Base-by-base conservation (phyloP, 1,140 invertebrate species). In the Scaptomyza hsui region DNA sequence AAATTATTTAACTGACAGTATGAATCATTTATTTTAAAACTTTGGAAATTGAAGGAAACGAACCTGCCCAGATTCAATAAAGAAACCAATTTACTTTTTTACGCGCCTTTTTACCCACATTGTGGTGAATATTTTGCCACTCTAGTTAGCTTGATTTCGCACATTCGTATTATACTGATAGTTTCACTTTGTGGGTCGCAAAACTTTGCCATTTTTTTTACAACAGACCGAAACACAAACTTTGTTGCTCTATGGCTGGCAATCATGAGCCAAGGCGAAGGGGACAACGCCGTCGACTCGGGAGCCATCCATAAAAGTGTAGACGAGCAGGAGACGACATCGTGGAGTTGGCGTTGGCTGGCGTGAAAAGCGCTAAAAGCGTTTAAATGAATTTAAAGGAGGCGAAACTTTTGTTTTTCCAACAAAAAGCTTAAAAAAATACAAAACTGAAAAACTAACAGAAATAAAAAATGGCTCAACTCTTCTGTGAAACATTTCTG, bases 331-430 rank as follows among this genome's bases (percentile, higher is more conserved):
- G 55, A 67, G 60, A 72, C 61, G 60, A 72, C 61, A 55, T 44
- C n/a, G n/a, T n/a, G n/a, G n/a, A n/a, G 16, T 61, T 80, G 75
- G 56, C 26, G 26, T 63, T 70, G 45, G 35, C 19, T 65, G 78
- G 78, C 78, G 78, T 82, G 74, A 82, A 81, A 82, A 82, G 73
- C 70, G 78, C 64, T 82, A 81, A 82, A 81, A 82, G 78, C 79
- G 78, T 81, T 77, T 82, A 81, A 82, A 82, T 82, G 78, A 81
- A 81, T 82, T 81, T 82, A 82, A 82, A 82, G 70, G 69, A 73
- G 78, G 78, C 71, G 49, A 61, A 82, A 81, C 69, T 82, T 82
- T 82, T 65, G 45, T 80, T 79, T 75, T 75, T 60, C 39, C 51
- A 57, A 26, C 47, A 16, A 37, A 61, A 52, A 62, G 18, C 12